These are phyloP conservation scores for Pseudococcus jackbeardsleyi DNA, from an alignment of 2,888 invertebrate genomes.

Conservation along the genomic window DNA sequence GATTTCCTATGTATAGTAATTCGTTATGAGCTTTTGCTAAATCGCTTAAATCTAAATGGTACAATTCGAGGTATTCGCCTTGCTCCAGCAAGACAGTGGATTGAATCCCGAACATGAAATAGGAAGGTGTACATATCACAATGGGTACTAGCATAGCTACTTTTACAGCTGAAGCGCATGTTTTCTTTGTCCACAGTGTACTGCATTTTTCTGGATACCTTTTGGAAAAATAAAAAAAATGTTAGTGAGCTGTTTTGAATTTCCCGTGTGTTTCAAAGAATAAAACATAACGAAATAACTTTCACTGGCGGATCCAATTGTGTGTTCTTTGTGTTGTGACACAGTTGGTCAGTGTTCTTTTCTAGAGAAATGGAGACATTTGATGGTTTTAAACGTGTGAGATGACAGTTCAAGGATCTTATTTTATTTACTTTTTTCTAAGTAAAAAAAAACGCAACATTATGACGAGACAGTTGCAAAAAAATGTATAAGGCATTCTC, in stretches of 20 bases:
- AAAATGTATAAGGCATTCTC: too few species aligned
- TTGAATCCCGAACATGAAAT: constrained; percentile 78
- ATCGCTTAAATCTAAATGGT: constrained; percentile 73
- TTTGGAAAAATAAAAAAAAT: constrained; percentile 68
- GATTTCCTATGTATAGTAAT: constrained; percentile 75
- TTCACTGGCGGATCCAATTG: not conserved
- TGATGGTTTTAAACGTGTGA: too few species aligned
- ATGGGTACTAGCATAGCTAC: constrained; percentile 83
- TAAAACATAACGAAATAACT: not conserved
- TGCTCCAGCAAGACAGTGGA: constrained; percentile 74
- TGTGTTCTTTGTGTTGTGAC: too few species aligned
- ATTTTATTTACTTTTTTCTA: too few species aligned
- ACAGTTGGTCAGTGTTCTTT: too few species aligned
- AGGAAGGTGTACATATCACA: constrained; percentile 86
- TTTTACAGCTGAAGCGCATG: constrained; percentile 83
- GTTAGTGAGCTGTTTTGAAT: not conserved
- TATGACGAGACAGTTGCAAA: too few species aligned
- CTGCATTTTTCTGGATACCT: constrained; percentile 85
- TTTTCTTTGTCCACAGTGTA: constrained; percentile 81
- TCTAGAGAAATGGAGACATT: too few species aligned
- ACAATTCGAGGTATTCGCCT: constrained; percentile 75
- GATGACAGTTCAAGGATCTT: too few species aligned
- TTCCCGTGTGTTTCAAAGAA: not conserved
- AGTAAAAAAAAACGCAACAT: too few species aligned
- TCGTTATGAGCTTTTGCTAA: constrained; percentile 70